Conservation (phyloP, 2,888 invertebrate species). For the Oscheius sp. region DNA sequence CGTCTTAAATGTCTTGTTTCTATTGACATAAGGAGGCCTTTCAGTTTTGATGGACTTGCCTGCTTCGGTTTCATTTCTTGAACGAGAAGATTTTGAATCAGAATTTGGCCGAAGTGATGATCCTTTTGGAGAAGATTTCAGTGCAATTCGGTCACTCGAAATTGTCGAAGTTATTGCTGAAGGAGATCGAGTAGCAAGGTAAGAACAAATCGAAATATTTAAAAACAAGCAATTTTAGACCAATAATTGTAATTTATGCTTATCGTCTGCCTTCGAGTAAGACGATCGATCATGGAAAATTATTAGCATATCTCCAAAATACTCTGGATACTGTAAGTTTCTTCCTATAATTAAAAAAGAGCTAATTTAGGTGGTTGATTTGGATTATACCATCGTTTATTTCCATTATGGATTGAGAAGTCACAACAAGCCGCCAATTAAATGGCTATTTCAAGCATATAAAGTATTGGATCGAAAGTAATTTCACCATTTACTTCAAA, state of each 20-base stretch:
- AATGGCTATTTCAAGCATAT: constrained; percentile 97
- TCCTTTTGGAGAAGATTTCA: constrained; percentile 66
- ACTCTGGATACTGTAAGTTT: constrained; percentile 59
- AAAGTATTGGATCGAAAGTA: constrained; percentile 92
- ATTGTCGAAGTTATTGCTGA: constrained; percentile 85
- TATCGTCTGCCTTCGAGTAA: constrained; percentile 87
- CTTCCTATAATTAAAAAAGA: background rate
- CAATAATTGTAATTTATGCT: constrained; percentile 95
- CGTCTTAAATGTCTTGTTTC: constrained; percentile 24
- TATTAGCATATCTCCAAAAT: constrained; percentile 79
- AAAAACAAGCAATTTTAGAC: constrained; percentile 75
- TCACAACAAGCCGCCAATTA: constrained; percentile 92
- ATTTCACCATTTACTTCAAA: constrained; percentile 7
- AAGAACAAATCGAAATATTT: background rate
- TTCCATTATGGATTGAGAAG: constrained; percentile 96
- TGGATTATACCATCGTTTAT: constrained; percentile 97
- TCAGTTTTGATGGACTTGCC: constrained; percentile 40
- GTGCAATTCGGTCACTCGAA: constrained; percentile 82
- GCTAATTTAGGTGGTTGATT: constrained; percentile 85
- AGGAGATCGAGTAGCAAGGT: constrained; percentile 71
- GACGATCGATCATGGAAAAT: constrained; percentile 82
- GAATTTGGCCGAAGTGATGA: constrained; percentile 53
- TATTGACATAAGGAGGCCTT: constrained; percentile 42
- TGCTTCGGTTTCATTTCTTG: constrained; percentile 56
- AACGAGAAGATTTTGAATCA: constrained; percentile 60